phyloP scores from a whole-genome alignment of 2,797 vertebrate species.

The Molossus alvarezi region DNA sequence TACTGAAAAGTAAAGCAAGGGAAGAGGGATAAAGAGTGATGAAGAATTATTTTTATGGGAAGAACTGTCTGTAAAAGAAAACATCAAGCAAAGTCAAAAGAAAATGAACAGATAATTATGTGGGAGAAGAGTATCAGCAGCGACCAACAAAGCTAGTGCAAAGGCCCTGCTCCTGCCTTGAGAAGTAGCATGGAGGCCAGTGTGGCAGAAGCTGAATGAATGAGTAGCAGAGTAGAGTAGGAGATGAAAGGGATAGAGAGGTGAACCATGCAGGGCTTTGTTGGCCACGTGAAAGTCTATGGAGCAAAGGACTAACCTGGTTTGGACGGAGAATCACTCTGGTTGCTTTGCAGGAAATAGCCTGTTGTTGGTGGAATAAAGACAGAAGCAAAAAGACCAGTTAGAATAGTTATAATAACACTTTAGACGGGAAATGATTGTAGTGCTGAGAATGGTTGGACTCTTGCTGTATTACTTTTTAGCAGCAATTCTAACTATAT shows the following conservation, averaged over 20 bases:
- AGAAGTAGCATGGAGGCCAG: neutral
- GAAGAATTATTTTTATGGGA: conserved; percentile 2
- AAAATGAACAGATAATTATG: neutral
- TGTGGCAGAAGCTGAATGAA: neutral
- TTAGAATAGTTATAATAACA: neutral
- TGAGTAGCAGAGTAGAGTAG: neutral
- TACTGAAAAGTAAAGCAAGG: neutral
- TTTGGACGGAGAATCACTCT: neutral
- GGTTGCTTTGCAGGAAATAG: neutral
- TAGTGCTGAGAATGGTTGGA: neutral
- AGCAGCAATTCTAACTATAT: neutral
- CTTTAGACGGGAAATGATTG: neutral
- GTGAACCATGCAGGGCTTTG: neutral
- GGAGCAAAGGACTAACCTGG: neutral
- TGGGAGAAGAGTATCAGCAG: neutral
- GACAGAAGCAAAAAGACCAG: neutral
- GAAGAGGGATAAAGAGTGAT: neutral
- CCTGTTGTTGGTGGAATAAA: neutral
- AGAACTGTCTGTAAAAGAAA: conserved; percentile 25
- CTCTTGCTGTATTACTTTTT: conserved; percentile 34
- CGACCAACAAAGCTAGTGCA: neutral
- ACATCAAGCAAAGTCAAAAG: neutral
- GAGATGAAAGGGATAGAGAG: neutral
- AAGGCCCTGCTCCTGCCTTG: neutral
- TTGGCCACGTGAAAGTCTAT: neutral